Conservation (phyloP, 2,888 invertebrate genomes). For the Drosophila niveifrons region DNA sequence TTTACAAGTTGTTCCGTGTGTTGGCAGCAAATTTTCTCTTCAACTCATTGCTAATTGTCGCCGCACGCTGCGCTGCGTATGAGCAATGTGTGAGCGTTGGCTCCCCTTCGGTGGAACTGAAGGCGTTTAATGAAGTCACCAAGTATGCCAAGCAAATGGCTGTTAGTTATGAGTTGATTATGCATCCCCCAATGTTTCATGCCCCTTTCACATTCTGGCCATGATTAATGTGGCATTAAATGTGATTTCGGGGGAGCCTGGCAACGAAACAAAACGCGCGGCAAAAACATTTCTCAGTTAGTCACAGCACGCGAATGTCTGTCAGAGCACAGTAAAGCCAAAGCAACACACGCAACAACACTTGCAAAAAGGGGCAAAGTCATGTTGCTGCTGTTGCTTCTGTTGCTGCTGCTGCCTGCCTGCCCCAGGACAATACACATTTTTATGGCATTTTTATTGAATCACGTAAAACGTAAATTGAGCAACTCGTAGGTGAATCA, state of each 20-base stretch:
- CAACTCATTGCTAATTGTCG: conserved; percentile 52
- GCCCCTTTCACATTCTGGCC: conserved; percentile 3
- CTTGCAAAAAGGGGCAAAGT: conserved; percentile 24
- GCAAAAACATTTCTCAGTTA: conserved; percentile 59
- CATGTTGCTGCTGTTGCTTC: too few relatives aligned
- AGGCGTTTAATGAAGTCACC: conserved; percentile 60
- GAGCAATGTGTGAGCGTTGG: conserved; percentile 41
- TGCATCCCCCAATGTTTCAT: conserved; percentile 28
- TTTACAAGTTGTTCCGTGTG: conserved; percentile 27
- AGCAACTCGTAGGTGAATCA: conserved; percentile 36
- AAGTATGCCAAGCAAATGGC: conserved; percentile 37
- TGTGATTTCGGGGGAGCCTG: conserved; percentile 46
- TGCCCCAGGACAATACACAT: conserved; percentile 33
- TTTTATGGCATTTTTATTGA: conserved; percentile 74
- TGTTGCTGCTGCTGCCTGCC: background rate
- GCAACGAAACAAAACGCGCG: conserved; percentile 21
- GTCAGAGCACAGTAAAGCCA: conserved; percentile 16
- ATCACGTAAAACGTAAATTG: conserved; percentile 75
- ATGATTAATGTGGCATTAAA: conserved; percentile 75
- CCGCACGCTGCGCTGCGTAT: conserved; percentile 25
- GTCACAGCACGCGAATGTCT: conserved; percentile 58
- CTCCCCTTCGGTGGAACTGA: conserved; percentile 13
- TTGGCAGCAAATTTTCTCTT: conserved; percentile 28
- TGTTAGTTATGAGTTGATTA: conserved; percentile 60
- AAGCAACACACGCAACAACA: conserved; percentile 49